Evolutionary conservation across 2,797 vertebrate species (phyloP).

Genomic region (Sciurus carolinensis): DNA sequence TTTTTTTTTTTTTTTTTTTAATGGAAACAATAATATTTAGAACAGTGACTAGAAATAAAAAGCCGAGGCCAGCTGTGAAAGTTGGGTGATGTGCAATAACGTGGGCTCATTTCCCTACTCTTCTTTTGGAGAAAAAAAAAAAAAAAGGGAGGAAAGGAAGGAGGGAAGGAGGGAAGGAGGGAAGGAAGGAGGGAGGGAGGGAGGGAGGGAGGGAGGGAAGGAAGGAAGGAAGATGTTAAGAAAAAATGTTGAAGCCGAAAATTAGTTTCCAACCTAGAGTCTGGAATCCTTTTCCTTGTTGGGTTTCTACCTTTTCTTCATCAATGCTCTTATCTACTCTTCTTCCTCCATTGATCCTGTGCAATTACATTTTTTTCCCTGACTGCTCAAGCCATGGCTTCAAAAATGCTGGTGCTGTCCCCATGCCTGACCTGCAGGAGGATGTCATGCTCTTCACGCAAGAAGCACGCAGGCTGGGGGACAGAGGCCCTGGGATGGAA

Average conservation of each 20-base stretch:
- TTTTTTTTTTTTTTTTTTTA: too few relatives aligned
- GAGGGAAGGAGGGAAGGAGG: too few relatives aligned
- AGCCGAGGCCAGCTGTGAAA: background rate
- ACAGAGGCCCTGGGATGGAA: background rate
- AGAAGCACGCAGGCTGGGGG: background rate
- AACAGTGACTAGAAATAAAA: constrained; percentile 4
- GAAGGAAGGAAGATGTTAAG: background rate
- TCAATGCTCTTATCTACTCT: background rate
- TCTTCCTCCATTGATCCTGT: background rate
- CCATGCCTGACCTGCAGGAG: background rate
- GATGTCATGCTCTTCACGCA: background rate
- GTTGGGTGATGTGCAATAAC: background rate
- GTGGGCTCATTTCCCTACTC: background rate
- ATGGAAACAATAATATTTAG: background rate
- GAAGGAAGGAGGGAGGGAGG: too few relatives aligned
- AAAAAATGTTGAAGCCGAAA: background rate
- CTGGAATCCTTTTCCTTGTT: background rate
- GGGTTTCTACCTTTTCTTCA: background rate
- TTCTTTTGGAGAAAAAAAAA: background rate
- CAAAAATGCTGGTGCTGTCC: background rate
- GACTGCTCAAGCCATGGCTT: background rate
- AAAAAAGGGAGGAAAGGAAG: too few relatives aligned
- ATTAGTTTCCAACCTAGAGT: background rate
- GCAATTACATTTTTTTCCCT: background rate
- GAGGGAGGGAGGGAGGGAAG: too few relatives aligned